Conservation (phyloP, 2,797 vertebrate species). For the Mionectes olivaceus region DNA sequence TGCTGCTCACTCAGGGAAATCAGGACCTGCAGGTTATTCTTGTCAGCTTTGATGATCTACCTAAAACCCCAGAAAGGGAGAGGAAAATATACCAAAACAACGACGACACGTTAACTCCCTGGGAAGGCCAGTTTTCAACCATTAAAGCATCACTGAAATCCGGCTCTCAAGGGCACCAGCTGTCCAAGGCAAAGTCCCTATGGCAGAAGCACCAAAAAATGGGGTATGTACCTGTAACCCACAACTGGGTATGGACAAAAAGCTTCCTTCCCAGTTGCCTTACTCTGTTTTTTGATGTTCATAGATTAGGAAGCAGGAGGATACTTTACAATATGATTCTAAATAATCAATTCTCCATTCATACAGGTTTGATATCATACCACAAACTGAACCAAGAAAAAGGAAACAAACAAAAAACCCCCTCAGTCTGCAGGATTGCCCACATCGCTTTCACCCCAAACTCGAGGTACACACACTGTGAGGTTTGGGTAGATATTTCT, state of each 20-base stretch:
- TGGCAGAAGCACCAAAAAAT: accelerated
- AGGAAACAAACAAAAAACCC: not conserved
- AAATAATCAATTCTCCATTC: not conserved
- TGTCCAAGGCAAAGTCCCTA: not conserved
- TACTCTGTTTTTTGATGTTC: not conserved
- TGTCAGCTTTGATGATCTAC: not conserved
- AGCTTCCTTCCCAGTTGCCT: not conserved
- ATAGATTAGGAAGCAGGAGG: accelerated
- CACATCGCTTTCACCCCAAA: not conserved
- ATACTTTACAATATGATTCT: not conserved
- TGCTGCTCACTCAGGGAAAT: not conserved
- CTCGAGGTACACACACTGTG: not conserved
- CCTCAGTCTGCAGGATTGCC: not conserved
- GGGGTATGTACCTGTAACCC: accelerated
- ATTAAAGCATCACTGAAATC: not conserved
- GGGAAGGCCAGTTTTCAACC: accelerated
- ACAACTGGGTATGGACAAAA: not conserved
- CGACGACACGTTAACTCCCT: not conserved
- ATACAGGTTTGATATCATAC: not conserved
- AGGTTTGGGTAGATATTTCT: not conserved
- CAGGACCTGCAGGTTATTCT: not conserved
- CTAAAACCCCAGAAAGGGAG: not conserved
- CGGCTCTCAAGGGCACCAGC: not conserved
- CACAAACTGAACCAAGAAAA: not conserved
- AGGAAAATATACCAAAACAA: not conserved